Percentiles rank a stretch among this genome's conserved stretches.
phyloP scores from a whole-genome alignment of 2,888 invertebrate species.

The Diachrysia chrysitis region DNA sequence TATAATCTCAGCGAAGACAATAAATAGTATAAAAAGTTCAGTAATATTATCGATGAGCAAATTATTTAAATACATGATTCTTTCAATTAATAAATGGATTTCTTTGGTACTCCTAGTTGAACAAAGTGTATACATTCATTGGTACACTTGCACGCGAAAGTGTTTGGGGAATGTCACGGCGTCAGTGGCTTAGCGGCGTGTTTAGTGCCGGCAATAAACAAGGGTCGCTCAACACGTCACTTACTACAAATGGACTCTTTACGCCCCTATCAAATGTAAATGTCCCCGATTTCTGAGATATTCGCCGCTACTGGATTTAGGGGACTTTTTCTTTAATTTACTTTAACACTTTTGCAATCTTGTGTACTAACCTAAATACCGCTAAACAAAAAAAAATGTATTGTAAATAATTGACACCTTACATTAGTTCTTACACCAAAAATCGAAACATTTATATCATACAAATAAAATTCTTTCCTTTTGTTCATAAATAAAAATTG shows the following conservation, averaged over 20 bases:
- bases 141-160: slow-evolving; percentile 48
- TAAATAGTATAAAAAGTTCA: too few species aligned
- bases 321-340: neutral
- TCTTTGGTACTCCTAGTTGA: neutral
- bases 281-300: slow-evolving; percentile 60
- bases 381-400: neutral
- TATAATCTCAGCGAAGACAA: too few species aligned
- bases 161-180: slow-evolving; percentile 45
- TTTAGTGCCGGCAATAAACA: slow-evolving; percentile 81
- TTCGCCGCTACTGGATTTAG: neutral
- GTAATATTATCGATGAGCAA: too few species aligned
- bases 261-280: slow-evolving; percentile 75
- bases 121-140: slow-evolving; percentile 4
- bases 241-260: slow-evolving; percentile 80
- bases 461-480: neutral
- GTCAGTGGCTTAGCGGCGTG: slow-evolving; percentile 71
- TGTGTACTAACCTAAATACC: neutral
- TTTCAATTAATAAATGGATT: too few species aligned
- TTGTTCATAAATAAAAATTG: neutral
- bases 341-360: neutral
- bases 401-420: neutral
- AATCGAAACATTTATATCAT: neutral
- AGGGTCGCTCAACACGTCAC: slow-evolving; percentile 75
- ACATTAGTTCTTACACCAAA: neutral
- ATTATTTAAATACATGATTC: too few species aligned